These are phyloP conservation scores for Austrolebias charrua DNA, from an alignment of 2,797 vertebrate genomes.

Conservation along the genomic window DNA sequence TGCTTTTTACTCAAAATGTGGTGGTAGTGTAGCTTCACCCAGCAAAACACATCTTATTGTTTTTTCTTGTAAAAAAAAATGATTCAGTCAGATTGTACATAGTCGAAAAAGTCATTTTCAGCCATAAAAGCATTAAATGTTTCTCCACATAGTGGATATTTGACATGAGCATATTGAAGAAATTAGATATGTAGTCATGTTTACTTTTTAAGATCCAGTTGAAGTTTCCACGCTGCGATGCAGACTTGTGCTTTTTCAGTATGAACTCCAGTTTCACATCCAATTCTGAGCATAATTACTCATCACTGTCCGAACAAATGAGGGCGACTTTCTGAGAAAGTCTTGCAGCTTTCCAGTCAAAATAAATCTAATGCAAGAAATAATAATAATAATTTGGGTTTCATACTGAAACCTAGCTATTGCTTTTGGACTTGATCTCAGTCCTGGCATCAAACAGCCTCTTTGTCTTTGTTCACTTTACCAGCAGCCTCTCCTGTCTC, in stretches of 20 bases:
- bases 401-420: not conserved
- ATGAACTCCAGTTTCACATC: conserved; percentile 21
- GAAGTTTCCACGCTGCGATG: conserved; percentile 37
- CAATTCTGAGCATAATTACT: conserved; percentile 57
- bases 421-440: conserved; percentile 11
- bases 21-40: conserved; percentile 37
- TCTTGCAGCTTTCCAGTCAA: not conserved
- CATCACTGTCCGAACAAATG: conserved; percentile 47
- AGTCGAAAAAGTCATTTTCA: conserved; percentile 22
- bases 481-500: conserved; percentile 46
- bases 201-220: conserved; percentile 22
- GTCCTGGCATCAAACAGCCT: conserved; percentile 21
- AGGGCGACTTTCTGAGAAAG: conserved; percentile 63
- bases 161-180: conserved; percentile 32
- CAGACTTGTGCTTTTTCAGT: conserved; percentile 41
- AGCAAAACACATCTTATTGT: conserved; percentile 24
- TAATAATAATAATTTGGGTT: not conserved
- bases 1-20: conserved; percentile 54
- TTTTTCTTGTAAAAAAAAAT: conserved; percentile 2
- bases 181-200: conserved; percentile 16
- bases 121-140: conserved; percentile 25
- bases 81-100: conserved; percentile 13
- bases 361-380: not conserved
- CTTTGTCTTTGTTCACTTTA: conserved; percentile 53
- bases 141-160: conserved; percentile 63